Percentiles rank a stretch among this genome's conserved stretches.
Conservation (phyloP, 2,888 invertebrate species). For the Oscheius sp. region DNA sequence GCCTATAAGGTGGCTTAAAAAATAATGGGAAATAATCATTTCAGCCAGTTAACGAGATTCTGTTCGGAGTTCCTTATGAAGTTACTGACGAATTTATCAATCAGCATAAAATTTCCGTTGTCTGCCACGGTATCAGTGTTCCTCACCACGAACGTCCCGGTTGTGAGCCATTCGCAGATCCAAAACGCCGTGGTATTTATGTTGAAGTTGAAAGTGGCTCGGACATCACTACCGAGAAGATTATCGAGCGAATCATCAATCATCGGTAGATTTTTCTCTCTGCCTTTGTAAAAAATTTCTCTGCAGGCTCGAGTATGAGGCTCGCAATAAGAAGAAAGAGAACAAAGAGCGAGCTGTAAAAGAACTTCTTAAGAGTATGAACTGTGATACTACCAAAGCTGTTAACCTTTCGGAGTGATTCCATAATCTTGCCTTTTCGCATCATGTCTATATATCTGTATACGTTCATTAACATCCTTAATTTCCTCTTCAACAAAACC, state of each 20-base stretch:
- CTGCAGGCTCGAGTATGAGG: constrained; percentile 56
- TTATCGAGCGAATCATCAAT: constrained; percentile 91
- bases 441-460: too few relatives aligned
- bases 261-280: constrained; percentile 76
- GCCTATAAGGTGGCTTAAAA: constrained; percentile 73
- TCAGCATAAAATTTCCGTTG: constrained; percentile 79
- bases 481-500: too few relatives aligned
- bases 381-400: not conserved
- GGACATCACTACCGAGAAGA: constrained; percentile 91
- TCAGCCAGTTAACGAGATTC: constrained; percentile 95
- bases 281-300: not conserved
- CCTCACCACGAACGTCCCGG: constrained; percentile 72
- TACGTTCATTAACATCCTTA: too few relatives aligned
- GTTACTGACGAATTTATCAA: constrained; percentile 91
- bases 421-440: not conserved
- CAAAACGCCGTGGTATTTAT: constrained; percentile 53
- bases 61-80: constrained; percentile 95
- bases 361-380: constrained; percentile 48
- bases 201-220: constrained; percentile 80
- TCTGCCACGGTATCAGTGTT: constrained; percentile 20
- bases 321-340: constrained; percentile 87
- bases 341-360: constrained; percentile 79
- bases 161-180: constrained; percentile 81
- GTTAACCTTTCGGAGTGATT: not conserved
- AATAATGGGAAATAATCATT: not conserved